These are phyloP conservation scores for Hippocampus barbouri DNA, from an alignment of 2,113 vertebrate genomes.

Conservation along the genomic window DNA sequence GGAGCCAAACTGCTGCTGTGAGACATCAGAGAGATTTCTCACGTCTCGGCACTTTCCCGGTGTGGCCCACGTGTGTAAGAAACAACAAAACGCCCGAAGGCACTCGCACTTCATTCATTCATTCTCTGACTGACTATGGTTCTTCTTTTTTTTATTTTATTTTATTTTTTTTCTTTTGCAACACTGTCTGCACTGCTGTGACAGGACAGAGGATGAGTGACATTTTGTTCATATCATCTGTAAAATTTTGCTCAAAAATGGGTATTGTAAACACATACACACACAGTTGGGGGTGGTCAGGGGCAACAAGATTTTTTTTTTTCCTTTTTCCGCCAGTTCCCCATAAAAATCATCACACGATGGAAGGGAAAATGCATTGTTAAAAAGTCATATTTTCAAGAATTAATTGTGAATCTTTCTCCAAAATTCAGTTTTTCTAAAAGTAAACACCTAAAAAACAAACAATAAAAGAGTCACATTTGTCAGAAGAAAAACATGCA, in stretches of 20 bases:
- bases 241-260: neutral
- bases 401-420: too few relatives aligned
- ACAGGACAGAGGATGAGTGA: neutral
- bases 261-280: neutral
- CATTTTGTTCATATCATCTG: neutral
- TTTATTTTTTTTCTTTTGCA: too few relatives aligned
- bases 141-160: neutral
- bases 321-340: too few relatives aligned
- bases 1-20: slow-evolving; percentile 88
- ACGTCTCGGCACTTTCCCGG: neutral
- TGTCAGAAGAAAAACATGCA: too few relatives aligned
- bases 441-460: too few relatives aligned
- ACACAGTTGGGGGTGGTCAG: too few relatives aligned
- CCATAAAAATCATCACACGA: too few relatives aligned
- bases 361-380: too few relatives aligned
- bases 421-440: too few relatives aligned
- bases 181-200: neutral
- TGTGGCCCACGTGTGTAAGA: neutral
- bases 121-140: neutral
- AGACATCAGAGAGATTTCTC: slow-evolving; percentile 23
- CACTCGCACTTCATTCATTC: slow-evolving; percentile 48
- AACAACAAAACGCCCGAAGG: slow-evolving; percentile 8
- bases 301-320: too few relatives aligned
- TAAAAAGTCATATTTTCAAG: too few relatives aligned
- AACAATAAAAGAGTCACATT: too few relatives aligned